Base-by-base conservation (phyloP, 2,888 invertebrate genomes). In the Miltochrista miniata region DNA sequence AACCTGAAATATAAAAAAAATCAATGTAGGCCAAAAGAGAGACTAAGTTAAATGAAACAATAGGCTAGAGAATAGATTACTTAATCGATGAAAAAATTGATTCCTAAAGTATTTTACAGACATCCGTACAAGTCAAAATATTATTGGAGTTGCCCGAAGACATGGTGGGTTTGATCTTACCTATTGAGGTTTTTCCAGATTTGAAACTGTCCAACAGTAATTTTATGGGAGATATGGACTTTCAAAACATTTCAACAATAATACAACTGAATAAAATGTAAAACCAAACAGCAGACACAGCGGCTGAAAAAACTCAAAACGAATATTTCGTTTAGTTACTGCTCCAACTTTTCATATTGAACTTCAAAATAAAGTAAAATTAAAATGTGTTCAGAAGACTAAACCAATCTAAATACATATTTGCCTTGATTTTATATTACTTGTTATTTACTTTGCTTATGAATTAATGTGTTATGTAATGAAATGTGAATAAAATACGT, bases 1-100 rank as follows among this genome's bases (percentile, higher is more conserved):
- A 90, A 90, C 90, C 90, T 91, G 90, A 81, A 91, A 90, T 85
- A 79, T 24, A 24, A 24, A 83, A 87, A 73, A 89, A 89, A 88
- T 87, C 87, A 88, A 90, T 90, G 87, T 85, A 79, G 70, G 59
- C 58, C 69, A 79, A 75, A 76, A 64, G 63, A 60, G 51, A 68
- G 54, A 67, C 62, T 68, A 64, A 44, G 53, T 53, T 51, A 49
- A 54, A 65, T 44, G 43, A 24, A 24, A 24, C 5, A 24, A 24
- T 24, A 24, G 5, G 18, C 18, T 24, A 4, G 18, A 4, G 3
- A 24, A 24, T 24, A 24, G 18, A 24, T 24, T 24, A 24, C 2
- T 24, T 4, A 24, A 24, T 36, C 9, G 36, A 1, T 14, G 14
- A 36, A 9, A 15, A 13, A 36, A 9, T 15, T 15, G 64, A 71